These are phyloP conservation scores for Agrilus planipennis DNA, from an alignment of 1,140 invertebrate genomes.

Conservation along the genomic window DNA sequence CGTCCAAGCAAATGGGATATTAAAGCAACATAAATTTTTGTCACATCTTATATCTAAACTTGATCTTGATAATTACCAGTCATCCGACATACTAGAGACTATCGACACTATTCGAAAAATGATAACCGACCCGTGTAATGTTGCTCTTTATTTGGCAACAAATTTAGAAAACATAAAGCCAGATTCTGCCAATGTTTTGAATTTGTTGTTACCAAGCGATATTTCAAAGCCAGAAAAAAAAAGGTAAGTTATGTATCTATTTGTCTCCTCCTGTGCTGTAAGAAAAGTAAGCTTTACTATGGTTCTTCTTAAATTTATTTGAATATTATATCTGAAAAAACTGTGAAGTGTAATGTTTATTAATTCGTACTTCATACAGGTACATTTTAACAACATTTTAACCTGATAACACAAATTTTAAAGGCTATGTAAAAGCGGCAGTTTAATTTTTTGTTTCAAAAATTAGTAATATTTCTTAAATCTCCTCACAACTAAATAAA, in stretches of 20 bases:
- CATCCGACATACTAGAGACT: conserved; percentile 43
- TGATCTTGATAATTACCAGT: conserved; percentile 35
- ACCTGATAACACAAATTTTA: no score
- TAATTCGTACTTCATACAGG: no score
- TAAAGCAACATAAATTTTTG: conserved; percentile 69
- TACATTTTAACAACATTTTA: no score
- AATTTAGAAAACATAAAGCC: conserved; percentile 49
- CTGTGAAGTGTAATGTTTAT: no score
- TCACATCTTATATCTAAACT: conserved; percentile 49
- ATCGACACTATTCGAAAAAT: conserved; percentile 48
- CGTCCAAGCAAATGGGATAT: conserved; percentile 49
- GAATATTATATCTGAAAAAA: no score
- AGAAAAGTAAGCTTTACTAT: no score
- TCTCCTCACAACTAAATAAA: no score
- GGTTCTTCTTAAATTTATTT: no score
- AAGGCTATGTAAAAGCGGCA: no score
- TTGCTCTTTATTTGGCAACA: conserved; percentile 58
- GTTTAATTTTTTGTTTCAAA: no score
- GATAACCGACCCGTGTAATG: conserved; percentile 45
- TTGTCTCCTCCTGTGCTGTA: not conserved
- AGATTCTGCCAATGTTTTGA: conserved; percentile 43
- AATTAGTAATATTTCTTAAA: no score
- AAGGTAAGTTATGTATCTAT: not conserved
- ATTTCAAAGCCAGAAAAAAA: not conserved
- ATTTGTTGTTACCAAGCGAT: conserved; percentile 34